phyloP scores from a whole-genome alignment of 2,888 invertebrate genomes.

The Steinernema hermaphroditum region DNA sequence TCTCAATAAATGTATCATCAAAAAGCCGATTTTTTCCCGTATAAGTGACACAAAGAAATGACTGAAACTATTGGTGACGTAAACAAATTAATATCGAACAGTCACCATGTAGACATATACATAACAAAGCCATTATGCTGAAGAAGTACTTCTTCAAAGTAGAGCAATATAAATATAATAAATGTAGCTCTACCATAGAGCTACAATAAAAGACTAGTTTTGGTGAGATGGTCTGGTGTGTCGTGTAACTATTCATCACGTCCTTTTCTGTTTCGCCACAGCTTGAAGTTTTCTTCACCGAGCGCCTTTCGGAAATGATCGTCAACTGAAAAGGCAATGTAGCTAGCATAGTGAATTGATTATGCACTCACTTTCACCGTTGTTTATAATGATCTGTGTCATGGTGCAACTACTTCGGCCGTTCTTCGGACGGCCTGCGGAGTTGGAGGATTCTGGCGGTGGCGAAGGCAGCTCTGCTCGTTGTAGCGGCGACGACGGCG shows the following conservation, averaged over 20 bases:
- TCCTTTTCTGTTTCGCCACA: conserved; percentile 20
- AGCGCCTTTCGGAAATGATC: conserved; percentile 41
- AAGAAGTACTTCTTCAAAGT: too few species aligned
- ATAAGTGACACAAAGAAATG: too few species aligned
- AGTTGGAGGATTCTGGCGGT: not conserved
- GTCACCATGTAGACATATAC: too few species aligned
- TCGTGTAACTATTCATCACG: not conserved
- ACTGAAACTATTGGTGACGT: too few species aligned
- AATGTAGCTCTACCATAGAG: not conserved
- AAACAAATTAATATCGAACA: too few species aligned
- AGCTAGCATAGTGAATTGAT: not conserved
- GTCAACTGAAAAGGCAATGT: conserved; percentile 38
- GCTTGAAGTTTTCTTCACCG: conserved; percentile 36
- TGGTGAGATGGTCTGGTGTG: not conserved
- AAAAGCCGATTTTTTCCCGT: too few species aligned
- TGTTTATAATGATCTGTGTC: not conserved
- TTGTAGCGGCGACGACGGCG: not conserved
- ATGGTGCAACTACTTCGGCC: conserved; percentile 8
- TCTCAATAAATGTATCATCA: too few species aligned
- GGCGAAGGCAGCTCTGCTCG: not conserved
- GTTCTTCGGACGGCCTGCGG: not conserved
- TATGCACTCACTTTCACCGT: not conserved
- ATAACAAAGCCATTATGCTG: too few species aligned
- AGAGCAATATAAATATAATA: too few species aligned
- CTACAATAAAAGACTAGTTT: conserved; percentile 10